These are phyloP conservation scores for Halocaridina rubra DNA, from an alignment of 2,888 invertebrate genomes.

Conservation along the genomic window DNA sequence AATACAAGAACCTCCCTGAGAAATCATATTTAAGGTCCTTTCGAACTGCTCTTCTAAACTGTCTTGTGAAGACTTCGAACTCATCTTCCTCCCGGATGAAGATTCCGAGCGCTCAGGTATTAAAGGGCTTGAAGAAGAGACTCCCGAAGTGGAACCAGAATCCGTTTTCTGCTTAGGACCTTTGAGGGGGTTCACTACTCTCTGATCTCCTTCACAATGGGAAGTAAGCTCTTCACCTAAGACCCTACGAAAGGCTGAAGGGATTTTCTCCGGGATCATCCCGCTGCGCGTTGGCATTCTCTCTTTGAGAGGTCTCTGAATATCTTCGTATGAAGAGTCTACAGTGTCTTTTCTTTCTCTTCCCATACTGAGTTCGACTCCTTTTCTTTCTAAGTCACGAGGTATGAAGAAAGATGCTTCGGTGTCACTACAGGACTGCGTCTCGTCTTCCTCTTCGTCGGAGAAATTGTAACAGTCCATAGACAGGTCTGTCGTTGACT, in stretches of 20 bases:
- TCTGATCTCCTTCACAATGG: not conserved
- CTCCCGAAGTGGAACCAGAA: constrained; percentile 5
- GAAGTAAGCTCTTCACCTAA: not conserved
- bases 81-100: not conserved
- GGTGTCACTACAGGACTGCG: constrained; percentile 46
- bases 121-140: constrained; percentile 20
- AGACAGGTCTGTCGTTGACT: constrained; percentile 41
- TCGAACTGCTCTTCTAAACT: constrained; percentile 42
- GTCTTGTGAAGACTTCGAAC: constrained; percentile 30
- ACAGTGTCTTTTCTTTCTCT: not conserved
- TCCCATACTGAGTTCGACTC: not conserved
- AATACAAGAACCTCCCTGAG: constrained; percentile 1
- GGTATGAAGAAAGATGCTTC: constrained; percentile 55
- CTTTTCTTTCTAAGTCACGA: not conserved
- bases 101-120: not conserved
- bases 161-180: not conserved
- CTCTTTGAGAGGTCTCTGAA: not conserved
- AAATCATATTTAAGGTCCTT: constrained; percentile 27
- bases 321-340: not conserved
- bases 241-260: not conserved
- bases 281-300: not conserved
- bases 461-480: constrained; percentile 35
- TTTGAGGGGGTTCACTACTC: not conserved
- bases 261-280: not conserved
- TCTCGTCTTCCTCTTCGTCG: constrained; percentile 31